Conservation (phyloP, 2,888 invertebrate species). For the Eupithecia subumbrata region DNA sequence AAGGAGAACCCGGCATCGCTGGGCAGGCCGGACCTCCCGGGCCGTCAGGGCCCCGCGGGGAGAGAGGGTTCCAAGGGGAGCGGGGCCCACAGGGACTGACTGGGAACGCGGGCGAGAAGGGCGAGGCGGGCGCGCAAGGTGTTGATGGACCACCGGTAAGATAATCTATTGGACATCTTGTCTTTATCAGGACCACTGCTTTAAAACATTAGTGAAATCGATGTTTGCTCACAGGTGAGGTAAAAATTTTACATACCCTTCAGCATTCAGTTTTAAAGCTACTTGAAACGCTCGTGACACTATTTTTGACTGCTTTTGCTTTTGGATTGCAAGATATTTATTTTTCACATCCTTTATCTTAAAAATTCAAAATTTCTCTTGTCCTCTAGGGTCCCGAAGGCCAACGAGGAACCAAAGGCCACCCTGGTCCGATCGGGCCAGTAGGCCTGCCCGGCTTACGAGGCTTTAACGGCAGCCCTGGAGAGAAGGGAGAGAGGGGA, state of each 20-base stretch:
- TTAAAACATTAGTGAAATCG: neutral
- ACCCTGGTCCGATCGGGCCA: slow-evolving; percentile 87
- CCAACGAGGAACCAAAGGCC: slow-evolving; percentile 87
- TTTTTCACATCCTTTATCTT: neutral
- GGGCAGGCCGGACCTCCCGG: slow-evolving; percentile 87
- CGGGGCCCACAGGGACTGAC: slow-evolving; percentile 88
- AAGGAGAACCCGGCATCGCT: slow-evolving; percentile 89
- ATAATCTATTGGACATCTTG: neutral
- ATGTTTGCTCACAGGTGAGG: neutral
- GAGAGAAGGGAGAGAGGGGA: slow-evolving; percentile 91
- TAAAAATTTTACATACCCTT: no score
- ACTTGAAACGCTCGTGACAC: no score
- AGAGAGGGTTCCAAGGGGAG: slow-evolving; percentile 90
- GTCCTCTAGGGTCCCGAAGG: slow-evolving; percentile 86
- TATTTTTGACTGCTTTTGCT: no score
- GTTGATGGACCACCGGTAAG: slow-evolving; percentile 87
- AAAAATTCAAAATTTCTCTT: neutral
- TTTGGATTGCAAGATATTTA: neutral
- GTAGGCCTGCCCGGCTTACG: slow-evolving; percentile 88
- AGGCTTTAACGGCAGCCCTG: slow-evolving; percentile 86
- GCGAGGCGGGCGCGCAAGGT: slow-evolving; percentile 87
- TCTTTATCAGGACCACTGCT: neutral
- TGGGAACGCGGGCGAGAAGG: slow-evolving; percentile 86
- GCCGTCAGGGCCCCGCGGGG: slow-evolving; percentile 85
- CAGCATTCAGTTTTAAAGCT: no score